A percentile compares a stretch with the other conserved stretches of the same genome.
Conservation (phyloP, 2,113 vertebrate species). For the Apodemus sylvaticus region DNA sequence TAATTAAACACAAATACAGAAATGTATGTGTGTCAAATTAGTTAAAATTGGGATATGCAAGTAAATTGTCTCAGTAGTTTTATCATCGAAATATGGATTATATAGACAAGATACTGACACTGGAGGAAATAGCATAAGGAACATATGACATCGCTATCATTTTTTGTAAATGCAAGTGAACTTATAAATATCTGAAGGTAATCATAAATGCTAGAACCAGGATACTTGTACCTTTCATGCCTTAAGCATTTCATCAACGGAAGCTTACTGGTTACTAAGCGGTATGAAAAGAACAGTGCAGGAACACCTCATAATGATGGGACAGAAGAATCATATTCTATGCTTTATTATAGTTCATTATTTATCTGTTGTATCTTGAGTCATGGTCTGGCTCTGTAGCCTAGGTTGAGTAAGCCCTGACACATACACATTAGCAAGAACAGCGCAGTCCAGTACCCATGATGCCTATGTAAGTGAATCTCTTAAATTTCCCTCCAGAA, state of each 20-base stretch:
- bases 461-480: slow-evolving; percentile 11
- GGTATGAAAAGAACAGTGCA: neutral
- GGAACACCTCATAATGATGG: neutral
- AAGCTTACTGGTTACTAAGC: neutral
- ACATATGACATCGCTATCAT: neutral
- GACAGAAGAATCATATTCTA: neutral
- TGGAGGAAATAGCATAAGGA: neutral
- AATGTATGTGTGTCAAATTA: neutral
- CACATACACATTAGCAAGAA: neutral
- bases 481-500: neutral
- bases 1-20: neutral
- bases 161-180: neutral
- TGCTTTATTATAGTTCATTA: neutral
- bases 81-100: neutral
- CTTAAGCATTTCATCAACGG: slow-evolving; percentile 16
- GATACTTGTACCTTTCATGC: neutral
- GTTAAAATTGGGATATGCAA: neutral
- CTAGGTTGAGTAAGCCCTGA: neutral
- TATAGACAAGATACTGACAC: neutral
- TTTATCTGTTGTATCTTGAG: neutral
- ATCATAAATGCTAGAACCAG: neutral
- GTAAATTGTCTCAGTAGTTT: neutral
- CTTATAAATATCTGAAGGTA: neutral
- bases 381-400: neutral
- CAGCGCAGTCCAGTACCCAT: neutral